phyloP scores from a whole-genome alignment of 2,797 vertebrate species.

The Peromyscus attwateri region DNA sequence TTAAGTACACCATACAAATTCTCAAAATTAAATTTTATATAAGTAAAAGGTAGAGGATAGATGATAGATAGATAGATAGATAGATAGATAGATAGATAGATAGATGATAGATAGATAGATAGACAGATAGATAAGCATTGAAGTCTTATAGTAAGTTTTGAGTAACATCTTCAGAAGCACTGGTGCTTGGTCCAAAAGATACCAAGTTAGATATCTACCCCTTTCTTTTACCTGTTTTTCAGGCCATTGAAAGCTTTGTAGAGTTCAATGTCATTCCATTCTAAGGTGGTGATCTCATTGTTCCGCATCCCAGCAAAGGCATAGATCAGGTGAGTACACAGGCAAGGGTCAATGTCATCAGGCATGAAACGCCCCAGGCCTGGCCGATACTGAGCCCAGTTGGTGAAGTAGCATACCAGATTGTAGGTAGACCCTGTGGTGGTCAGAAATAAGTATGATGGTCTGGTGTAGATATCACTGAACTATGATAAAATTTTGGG shows the following conservation, averaged over 20 bases:
- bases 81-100: not conserved
- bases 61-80: not conserved
- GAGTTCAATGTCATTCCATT: slow-evolving; percentile 90
- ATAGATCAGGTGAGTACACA: slow-evolving; percentile 90
- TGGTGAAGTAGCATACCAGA: slow-evolving; percentile 91
- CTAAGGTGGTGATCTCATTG: slow-evolving; percentile 88
- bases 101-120: not conserved
- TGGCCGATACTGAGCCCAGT: slow-evolving; percentile 91
- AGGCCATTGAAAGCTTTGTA: slow-evolving; percentile 89
- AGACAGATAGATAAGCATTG: not conserved
- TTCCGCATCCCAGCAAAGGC: slow-evolving; percentile 91
- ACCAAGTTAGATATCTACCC: not conserved
- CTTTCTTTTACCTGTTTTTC: slow-evolving; percentile 87
- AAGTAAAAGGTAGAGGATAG: not conserved
- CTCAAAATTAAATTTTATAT: not conserved
- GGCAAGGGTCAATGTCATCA: slow-evolving; percentile 88
- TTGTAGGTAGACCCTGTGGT: slow-evolving; percentile 88
- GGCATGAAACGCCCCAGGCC: slow-evolving; percentile 88
- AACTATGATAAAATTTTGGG: not conserved
- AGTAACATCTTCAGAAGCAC: slow-evolving; percentile 30
- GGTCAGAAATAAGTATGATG: not conserved
- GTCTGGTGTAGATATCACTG: not conserved
- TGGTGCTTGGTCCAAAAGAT: not conserved
- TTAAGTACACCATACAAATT: not conserved
- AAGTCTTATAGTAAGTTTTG: not conserved